Conservation (phyloP, 2,888 invertebrate genomes). For the Kryphioiulus occultus region DNA sequence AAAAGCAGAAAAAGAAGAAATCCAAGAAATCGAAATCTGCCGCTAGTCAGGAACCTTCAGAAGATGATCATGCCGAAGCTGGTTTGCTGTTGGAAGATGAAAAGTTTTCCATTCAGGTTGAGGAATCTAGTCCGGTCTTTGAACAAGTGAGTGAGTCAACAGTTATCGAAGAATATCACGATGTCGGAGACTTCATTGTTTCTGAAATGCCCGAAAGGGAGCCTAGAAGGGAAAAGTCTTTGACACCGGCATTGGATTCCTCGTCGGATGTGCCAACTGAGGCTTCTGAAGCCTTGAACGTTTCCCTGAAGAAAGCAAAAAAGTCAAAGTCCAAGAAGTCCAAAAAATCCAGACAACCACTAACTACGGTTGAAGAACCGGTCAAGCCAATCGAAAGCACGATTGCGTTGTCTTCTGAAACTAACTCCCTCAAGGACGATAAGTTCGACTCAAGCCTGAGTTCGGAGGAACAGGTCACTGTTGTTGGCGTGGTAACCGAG, state of each 20-base stretch:
- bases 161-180: background rate
- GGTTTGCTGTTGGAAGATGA: background rate
- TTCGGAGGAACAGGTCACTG: background rate
- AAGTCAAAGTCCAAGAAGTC: background rate
- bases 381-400: background rate
- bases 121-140: background rate
- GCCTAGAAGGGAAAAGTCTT: slow-evolving; percentile 37
- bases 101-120: background rate
- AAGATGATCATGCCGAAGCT: background rate
- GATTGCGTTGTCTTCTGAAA: background rate
- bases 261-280: background rate
- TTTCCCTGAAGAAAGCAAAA: background rate
- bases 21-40: background rate
- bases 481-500: background rate
- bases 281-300: background rate
- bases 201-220: slow-evolving; percentile 45
- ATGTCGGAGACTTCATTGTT: background rate
- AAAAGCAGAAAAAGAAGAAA: slow-evolving; percentile 45
- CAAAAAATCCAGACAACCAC: background rate
- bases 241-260: background rate
- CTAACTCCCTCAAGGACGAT: background rate
- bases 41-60: background rate
- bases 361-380: background rate
- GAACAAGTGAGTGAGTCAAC: background rate
- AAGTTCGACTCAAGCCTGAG: background rate